phyloP scores from a whole-genome alignment of 2,113 vertebrate genomes.

The Chaetops frenatus region DNA sequence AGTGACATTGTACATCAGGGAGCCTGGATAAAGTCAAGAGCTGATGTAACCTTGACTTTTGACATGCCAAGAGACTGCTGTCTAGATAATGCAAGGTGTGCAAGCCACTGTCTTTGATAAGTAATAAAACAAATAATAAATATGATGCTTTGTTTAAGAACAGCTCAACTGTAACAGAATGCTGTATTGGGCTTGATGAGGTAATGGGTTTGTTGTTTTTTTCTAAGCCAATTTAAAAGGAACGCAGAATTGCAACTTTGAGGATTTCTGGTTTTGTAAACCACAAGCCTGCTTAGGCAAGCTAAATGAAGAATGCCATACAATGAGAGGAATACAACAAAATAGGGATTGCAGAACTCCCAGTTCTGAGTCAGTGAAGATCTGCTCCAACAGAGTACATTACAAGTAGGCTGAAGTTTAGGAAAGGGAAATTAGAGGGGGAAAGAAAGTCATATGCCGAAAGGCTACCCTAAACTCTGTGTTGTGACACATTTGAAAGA shows the following conservation, averaged over 20 bases:
- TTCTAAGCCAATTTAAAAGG: not conserved
- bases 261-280: not conserved
- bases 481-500: not conserved
- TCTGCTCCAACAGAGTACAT: not conserved
- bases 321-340: not conserved
- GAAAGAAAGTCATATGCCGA: not conserved
- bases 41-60: conserved; percentile 51
- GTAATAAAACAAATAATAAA: conserved; percentile 50
- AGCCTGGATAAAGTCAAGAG: conserved; percentile 66
- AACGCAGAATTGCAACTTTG: not conserved
- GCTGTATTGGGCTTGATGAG: not conserved
- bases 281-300: not conserved
- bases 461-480: not conserved
- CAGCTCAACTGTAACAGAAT: not conserved
- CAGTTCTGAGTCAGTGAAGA: not conserved
- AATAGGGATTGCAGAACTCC: not conserved
- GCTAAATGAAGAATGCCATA: not conserved
- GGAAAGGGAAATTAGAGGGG: not conserved
- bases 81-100: conserved; percentile 60
- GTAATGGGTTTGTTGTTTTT: not conserved
- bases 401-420: not conserved
- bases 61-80: conserved; percentile 29
- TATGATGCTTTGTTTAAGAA: conserved; percentile 15
- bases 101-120: conserved; percentile 60
- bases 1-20: conserved; percentile 50